phyloP scores from a whole-genome alignment of 2,113 vertebrate genomes.

The Origma solitaria region DNA sequence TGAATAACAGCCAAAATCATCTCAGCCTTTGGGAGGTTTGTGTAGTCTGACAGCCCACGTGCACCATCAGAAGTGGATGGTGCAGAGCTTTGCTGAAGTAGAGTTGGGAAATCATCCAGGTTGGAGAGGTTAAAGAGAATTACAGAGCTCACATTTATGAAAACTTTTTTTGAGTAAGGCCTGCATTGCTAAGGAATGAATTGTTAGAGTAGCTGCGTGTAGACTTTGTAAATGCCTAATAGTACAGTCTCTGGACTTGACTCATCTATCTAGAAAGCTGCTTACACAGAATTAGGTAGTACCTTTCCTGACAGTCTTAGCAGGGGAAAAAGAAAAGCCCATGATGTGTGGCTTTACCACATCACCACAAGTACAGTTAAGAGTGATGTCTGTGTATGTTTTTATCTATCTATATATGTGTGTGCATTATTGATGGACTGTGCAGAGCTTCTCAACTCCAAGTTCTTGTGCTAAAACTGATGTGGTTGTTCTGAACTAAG shows the following conservation, averaged over 20 bases:
- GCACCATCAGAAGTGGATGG: not conserved
- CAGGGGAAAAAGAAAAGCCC: not conserved
- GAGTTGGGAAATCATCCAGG: not conserved
- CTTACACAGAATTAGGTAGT: not conserved
- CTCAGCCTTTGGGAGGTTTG: not conserved
- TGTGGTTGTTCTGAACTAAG: not conserved
- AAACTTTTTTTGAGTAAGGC: not conserved
- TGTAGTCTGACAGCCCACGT: not conserved
- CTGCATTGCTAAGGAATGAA: not conserved
- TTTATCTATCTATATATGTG: not conserved
- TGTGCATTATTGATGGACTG: not conserved
- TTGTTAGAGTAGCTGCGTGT: not conserved
- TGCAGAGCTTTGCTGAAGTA: not conserved
- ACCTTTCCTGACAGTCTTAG: not conserved
- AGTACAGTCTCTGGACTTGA: not conserved
- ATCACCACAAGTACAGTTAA: not conserved
- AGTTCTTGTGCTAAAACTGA: not conserved
- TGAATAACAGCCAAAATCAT: not conserved
- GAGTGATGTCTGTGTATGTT: not conserved
- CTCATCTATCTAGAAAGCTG: not conserved
- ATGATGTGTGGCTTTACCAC: fast-evolving
- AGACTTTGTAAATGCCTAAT: not conserved
- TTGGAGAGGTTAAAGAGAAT: not conserved
- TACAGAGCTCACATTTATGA: not conserved
- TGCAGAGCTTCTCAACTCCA: not conserved